Evolutionary conservation across 1,140 invertebrate genomes (phyloP).

Genomic region (Dendrolimus kikuchii): DNA sequence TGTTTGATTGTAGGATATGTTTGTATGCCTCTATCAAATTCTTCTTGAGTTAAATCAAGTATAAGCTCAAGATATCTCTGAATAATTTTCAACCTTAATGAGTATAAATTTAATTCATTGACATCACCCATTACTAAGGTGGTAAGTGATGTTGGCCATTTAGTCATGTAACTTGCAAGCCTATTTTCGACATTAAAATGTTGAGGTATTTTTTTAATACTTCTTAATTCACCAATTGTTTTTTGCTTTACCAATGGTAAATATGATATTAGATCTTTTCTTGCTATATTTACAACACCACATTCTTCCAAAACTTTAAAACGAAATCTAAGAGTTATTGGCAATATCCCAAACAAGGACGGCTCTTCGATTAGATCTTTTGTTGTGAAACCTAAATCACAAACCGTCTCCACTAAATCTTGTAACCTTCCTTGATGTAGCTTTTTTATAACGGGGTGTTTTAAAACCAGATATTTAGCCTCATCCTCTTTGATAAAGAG

Average conservation of each 20-base stretch:
- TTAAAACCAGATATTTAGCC: slow-evolving; percentile 42
- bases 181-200: slow-evolving; percentile 55
- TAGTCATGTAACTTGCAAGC: slow-evolving; percentile 51
- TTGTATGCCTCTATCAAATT: slow-evolving; percentile 51
- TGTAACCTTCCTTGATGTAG: slow-evolving; percentile 28
- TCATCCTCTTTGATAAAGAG: slow-evolving; percentile 37
- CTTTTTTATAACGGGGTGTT: slow-evolving; percentile 46
- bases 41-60: slow-evolving; percentile 57
- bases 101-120: slow-evolving; percentile 39
- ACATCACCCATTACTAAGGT: slow-evolving; percentile 41
- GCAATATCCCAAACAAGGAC: slow-evolving; percentile 42
- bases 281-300: slow-evolving; percentile 37
- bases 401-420: slow-evolving; percentile 28
- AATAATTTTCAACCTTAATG: slow-evolving; percentile 47
- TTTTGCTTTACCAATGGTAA: slow-evolving; percentile 45
- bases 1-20: slow-evolving; percentile 67
- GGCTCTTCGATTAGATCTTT: slow-evolving; percentile 40
- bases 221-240: slow-evolving; percentile 55
- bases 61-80: slow-evolving; percentile 63
- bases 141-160: slow-evolving; percentile 52
- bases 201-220: slow-evolving; percentile 23
- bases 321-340: slow-evolving; percentile 50
- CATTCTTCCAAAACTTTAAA: slow-evolving; percentile 55
- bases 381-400: slow-evolving; percentile 38
- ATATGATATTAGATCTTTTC: slow-evolving; percentile 36